These are phyloP conservation scores for Bombus haemorrhoidalis DNA, from an alignment of 1,140 invertebrate genomes.

Conservation along the genomic window DNA sequence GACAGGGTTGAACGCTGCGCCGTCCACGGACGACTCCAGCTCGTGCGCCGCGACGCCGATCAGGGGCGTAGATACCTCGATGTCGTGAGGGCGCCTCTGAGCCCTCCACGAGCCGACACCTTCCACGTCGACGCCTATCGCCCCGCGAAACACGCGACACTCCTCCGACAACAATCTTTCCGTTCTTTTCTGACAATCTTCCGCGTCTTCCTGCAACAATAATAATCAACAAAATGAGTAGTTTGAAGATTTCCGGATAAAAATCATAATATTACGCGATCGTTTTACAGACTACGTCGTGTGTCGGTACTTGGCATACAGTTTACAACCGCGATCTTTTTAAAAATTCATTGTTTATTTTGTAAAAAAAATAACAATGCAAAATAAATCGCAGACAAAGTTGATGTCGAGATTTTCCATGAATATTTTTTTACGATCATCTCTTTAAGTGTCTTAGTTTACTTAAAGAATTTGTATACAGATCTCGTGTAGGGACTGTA, in stretches of 20 bases:
- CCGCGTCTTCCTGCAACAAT: constrained; percentile 49
- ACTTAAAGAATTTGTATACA: not conserved
- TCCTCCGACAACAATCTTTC: constrained; percentile 48
- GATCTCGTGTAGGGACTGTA: not conserved
- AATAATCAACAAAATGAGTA: not conserved
- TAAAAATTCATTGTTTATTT: no score
- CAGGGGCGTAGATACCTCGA: constrained; percentile 54
- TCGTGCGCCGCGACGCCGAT: constrained; percentile 63
- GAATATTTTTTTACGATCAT: not conserved
- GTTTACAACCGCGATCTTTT: no score
- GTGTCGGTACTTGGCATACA: no score
- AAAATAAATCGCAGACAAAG: not conserved
- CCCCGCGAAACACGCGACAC: constrained; percentile 37
- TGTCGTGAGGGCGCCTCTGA: constrained; percentile 43
- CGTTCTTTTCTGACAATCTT: constrained; percentile 13
- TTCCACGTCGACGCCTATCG: constrained; percentile 69
- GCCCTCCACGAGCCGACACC: constrained; percentile 45
- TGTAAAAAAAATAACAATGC: no score
- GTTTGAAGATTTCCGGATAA: no score
- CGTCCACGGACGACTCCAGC: constrained; percentile 60
- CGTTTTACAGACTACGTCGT: no score
- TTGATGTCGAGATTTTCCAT: not conserved
- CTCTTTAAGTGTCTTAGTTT: not conserved
- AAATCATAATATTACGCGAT: no score
- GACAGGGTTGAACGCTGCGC: constrained; percentile 54